These are phyloP conservation scores for Xylocopa sonorina DNA, from an alignment of 1,140 invertebrate species.

Conservation along the genomic window DNA sequence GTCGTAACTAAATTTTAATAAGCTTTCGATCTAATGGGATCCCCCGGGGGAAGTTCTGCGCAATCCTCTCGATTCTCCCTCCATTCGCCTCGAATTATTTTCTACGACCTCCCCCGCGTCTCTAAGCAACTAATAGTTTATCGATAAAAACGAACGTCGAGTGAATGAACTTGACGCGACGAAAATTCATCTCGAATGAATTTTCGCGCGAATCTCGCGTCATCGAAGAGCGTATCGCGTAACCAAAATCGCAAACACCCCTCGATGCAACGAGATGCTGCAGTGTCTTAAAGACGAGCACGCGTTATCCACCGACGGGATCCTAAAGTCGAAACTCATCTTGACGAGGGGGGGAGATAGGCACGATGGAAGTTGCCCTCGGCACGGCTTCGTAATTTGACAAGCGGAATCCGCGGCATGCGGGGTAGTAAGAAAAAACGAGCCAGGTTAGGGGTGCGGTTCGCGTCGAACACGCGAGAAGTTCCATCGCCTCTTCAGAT, in stretches of 20 bases:
- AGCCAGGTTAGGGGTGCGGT: neutral
- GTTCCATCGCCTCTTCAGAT: neutral
- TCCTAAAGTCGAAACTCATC: conserved; percentile 13
- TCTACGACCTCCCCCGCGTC: neutral
- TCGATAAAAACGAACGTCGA: conserved; percentile 28
- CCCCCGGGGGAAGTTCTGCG: neutral
- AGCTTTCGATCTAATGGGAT: conserved; percentile 46
- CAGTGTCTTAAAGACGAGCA: conserved; percentile 43
- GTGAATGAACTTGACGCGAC: too few relatives aligned
- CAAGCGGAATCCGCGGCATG: conserved; percentile 29
- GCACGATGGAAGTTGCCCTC: conserved; percentile 12
- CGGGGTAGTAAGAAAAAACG: conserved; percentile 7
- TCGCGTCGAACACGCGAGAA: neutral
- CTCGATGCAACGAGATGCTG: neutral
- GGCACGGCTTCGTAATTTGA: conserved; percentile 33
- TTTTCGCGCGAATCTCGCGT: neutral
- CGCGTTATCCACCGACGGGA: neutral
- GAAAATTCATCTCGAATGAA: neutral
- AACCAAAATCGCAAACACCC: neutral
- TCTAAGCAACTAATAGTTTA: conserved; percentile 15
- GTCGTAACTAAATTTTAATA: conserved; percentile 56
- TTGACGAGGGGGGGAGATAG: conserved; percentile 14
- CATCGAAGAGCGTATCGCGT: neutral
- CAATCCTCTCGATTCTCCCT: conserved; percentile 24
- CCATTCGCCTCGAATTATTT: conserved; percentile 5